These are phyloP conservation scores for Octopus sinensis DNA, from an alignment of 1,140 invertebrate species.

Conservation along the genomic window DNA sequence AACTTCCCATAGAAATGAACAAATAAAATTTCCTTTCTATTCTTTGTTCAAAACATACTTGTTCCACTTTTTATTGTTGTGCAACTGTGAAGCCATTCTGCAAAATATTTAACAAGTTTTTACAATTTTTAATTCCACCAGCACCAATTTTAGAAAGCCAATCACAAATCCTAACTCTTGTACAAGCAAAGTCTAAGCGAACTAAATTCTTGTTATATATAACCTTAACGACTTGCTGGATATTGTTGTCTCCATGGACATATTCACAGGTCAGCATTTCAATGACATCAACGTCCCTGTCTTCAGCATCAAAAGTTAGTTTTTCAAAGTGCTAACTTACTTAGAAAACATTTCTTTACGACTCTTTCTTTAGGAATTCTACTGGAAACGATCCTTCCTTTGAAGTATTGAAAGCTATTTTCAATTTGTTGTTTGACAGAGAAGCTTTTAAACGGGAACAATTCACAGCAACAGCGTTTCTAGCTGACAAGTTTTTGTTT, in stretches of 20 bases:
- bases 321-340: constrained; percentile 4
- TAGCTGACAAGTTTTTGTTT: too few relatives aligned
- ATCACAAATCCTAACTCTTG: constrained; percentile 33
- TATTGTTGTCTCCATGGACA: constrained; percentile 15
- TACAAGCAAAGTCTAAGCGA: constrained; percentile 32
- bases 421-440: too few relatives aligned
- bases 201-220: constrained; percentile 30
- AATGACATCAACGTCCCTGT: constrained; percentile 26
- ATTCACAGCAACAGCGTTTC: too few relatives aligned
- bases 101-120: constrained; percentile 29
- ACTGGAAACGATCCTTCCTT: not conserved
- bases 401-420: not conserved
- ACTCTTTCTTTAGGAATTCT: too few relatives aligned
- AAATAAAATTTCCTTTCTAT: too few relatives aligned
- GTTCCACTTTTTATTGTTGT: too few relatives aligned
- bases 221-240: constrained; percentile 23
- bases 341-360: not conserved
- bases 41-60: too few relatives aligned
- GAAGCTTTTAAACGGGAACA: too few relatives aligned
- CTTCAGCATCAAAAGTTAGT: constrained; percentile 18
- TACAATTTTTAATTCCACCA: constrained; percentile 33
- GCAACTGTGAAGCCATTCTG: constrained; percentile 41
- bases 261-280: constrained; percentile 20
- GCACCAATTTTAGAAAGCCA: constrained; percentile 32
- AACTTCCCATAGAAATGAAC: too few relatives aligned